phyloP scores from a whole-genome alignment of 1,140 invertebrate genomes.

The Aphaenogaster ashmeadi region DNA sequence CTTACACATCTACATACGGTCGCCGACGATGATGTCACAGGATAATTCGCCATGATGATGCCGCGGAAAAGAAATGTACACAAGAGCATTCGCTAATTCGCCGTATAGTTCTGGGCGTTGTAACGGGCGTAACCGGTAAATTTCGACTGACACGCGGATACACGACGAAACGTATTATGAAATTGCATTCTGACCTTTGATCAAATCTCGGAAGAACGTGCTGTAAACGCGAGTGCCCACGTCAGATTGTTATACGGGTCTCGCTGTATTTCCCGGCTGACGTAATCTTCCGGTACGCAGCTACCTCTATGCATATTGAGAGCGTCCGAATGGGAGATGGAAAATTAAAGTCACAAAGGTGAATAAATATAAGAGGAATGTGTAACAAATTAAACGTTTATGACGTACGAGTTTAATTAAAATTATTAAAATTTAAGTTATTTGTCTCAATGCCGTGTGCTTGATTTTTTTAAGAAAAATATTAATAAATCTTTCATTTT shows the following conservation, averaged over 20 bases:
- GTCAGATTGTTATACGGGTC: constrained; percentile 18
- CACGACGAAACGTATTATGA: constrained; percentile 14
- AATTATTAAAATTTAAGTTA: constrained; percentile 23
- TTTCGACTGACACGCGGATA: not conserved
- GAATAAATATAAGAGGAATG: constrained; percentile 27
- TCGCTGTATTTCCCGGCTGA: constrained; percentile 39
- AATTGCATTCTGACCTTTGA: constrained; percentile 55
- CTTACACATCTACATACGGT: constrained; percentile 33
- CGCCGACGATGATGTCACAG: constrained; percentile 69
- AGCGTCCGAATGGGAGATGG: not conserved
- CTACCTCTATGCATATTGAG: constrained; percentile 21
- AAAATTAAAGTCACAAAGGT: constrained; percentile 26
- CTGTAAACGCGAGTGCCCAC: constrained; percentile 16
- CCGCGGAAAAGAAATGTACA: constrained; percentile 18
- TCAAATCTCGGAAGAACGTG: constrained; percentile 33
- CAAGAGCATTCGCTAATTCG: constrained; percentile 36
- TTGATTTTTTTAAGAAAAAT: not conserved
- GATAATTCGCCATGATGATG: constrained; percentile 70
- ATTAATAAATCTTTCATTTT: not conserved
- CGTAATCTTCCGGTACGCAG: constrained; percentile 49
- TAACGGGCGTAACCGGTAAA: not conserved
- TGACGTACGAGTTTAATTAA: constrained; percentile 16
- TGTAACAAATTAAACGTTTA: constrained; percentile 8
- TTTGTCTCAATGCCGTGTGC: not conserved
- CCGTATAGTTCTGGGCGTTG: not conserved